These are phyloP conservation scores for Nanorana parkeri DNA, from an alignment of 2,113 vertebrate species.

Conservation along the genomic window DNA sequence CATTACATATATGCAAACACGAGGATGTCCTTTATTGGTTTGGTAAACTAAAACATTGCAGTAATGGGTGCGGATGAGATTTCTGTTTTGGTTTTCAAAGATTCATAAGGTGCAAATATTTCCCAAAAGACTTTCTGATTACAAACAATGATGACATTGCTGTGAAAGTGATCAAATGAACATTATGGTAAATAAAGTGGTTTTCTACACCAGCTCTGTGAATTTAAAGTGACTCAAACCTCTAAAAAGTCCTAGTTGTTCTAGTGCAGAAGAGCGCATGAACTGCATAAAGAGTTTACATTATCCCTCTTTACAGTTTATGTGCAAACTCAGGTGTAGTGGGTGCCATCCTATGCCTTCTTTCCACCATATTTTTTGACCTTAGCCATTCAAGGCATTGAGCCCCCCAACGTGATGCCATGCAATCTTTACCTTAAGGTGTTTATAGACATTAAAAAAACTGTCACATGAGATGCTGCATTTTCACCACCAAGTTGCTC, in stretches of 20 bases:
- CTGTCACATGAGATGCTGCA: too few species aligned
- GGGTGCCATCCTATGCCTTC: too few species aligned
- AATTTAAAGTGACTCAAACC: not conserved
- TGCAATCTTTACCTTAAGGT: too few species aligned
- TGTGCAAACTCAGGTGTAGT: too few species aligned
- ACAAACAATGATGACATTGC: slow-evolving; percentile 4
- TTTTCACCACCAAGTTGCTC: too few species aligned
- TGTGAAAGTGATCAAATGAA: slow-evolving; percentile 21
- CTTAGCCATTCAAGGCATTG: too few species aligned
- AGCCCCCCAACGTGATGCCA: too few species aligned
- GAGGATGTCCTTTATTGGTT: slow-evolving; percentile 3
- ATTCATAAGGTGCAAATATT: slow-evolving; percentile 52
- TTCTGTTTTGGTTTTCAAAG: slow-evolving; percentile 52
- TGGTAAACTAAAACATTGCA: slow-evolving; percentile 21
- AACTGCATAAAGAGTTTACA: too few species aligned
- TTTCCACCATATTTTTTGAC: too few species aligned
- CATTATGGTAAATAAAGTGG: slow-evolving; percentile 2
- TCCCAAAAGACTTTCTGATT: slow-evolving; percentile 17
- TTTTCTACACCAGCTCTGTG: slow-evolving; percentile 4
- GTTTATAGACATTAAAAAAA: too few species aligned
- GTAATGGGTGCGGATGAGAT: slow-evolving; percentile 14
- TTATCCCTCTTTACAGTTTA: too few species aligned
- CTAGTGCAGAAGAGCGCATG: too few species aligned
- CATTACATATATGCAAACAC: slow-evolving; percentile 1
- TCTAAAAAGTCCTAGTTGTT: not conserved